Conservation (phyloP, 2,113 vertebrate genomes). For the Coracopsis vasa region DNA sequence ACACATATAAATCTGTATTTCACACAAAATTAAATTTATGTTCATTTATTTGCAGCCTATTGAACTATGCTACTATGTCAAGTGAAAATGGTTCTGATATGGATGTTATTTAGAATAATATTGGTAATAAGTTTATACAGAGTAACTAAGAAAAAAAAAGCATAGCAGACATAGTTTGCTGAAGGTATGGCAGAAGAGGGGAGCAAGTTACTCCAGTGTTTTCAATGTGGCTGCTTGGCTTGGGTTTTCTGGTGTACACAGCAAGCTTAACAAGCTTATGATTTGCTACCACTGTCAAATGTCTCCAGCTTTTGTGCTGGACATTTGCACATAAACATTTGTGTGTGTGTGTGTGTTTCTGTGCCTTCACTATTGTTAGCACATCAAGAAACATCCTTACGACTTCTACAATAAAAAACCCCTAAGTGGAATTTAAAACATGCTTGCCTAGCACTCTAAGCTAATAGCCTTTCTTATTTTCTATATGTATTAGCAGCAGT, state of each 20-base stretch:
- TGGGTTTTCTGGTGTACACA: background rate
- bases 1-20: background rate
- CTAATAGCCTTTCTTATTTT: background rate
- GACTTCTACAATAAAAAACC: background rate
- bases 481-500: background rate
- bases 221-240: background rate
- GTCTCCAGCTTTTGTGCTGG: background rate
- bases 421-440: background rate
- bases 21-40: background rate
- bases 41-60: background rate
- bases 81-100: background rate
- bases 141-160: background rate
- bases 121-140: background rate
- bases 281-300: background rate
- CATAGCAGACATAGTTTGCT: background rate
- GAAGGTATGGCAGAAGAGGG: background rate
- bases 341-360: background rate
- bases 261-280: background rate
- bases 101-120: background rate
- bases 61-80: background rate
- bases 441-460: background rate
- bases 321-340: background rate
- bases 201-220: background rate
- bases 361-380: background rate
- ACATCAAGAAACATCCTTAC: background rate